Conservation (phyloP, 1,140 invertebrate species). For the Uloborus diversus region DNA sequence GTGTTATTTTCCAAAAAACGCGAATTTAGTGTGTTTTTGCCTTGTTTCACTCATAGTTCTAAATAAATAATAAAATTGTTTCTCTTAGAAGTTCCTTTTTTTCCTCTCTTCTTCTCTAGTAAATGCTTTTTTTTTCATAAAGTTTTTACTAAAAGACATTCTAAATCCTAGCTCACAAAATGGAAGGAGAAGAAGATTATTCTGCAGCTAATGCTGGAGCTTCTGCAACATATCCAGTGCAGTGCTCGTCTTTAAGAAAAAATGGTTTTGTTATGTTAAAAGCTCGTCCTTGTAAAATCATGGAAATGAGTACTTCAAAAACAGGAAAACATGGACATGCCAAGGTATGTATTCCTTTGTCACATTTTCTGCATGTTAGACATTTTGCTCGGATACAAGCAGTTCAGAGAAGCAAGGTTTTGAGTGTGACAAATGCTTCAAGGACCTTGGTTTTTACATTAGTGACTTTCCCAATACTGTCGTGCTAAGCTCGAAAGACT, state of each 20-base stretch:
- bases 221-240: constrained; percentile 95
- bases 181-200: constrained; percentile 67
- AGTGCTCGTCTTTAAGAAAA: constrained; percentile 98
- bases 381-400: no score
- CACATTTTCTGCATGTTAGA: no score
- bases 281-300: constrained; percentile 97
- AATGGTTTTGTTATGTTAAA: constrained; percentile 99
- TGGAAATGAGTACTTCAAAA: constrained; percentile 99
- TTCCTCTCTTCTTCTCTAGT: no score
- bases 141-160: no score
- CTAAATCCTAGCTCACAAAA: constrained; percentile 26
- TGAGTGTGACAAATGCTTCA: no score
- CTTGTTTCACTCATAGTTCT: background rate
- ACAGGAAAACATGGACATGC: constrained; percentile 99
- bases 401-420: no score
- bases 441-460: no score
- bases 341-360: constrained; percentile 70
- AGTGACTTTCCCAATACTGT: no score
- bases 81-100: no score
- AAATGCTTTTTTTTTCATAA: background rate
- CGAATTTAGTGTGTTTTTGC: no score
- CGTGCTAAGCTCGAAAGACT: no score
- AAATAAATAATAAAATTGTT: background rate
- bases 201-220: constrained; percentile 84
- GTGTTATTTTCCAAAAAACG: no score